Evolutionary conservation across 2,797 vertebrate species (phyloP).

Genomic region (Tangara arthus): DNA sequence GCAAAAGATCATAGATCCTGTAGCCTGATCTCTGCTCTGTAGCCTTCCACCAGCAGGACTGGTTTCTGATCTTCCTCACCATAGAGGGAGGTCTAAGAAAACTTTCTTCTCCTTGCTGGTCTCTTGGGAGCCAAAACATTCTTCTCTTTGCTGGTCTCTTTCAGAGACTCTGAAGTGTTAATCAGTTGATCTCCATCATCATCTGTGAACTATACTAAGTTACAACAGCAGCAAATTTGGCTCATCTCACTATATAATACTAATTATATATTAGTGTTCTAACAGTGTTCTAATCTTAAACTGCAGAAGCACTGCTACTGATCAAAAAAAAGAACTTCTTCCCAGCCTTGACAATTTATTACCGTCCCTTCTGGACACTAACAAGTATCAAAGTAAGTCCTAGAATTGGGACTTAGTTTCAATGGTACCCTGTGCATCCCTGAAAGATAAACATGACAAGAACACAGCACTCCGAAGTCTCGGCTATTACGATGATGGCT

Average conservation of each 20-base stretch:
- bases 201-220: neutral
- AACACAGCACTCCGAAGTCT: neutral
- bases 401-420: neutral
- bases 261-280: neutral
- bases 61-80: neutral
- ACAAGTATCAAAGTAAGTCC: neutral
- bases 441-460: neutral
- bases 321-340: neutral
- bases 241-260: neutral
- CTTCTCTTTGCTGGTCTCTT: neutral
- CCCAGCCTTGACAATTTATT: neutral
- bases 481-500: neutral
- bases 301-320: accelerated
- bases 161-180: neutral
- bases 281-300: neutral
- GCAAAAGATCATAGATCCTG: neutral
- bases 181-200: neutral
- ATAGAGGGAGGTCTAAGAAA: neutral
- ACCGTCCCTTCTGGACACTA: neutral
- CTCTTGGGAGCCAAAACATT: neutral
- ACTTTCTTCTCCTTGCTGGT: neutral
- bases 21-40: neutral
- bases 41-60: neutral
- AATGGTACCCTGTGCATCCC: neutral
- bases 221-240: neutral